Percentiles rank a stretch among this genome's conserved stretches.
Evolutionary conservation across 2,113 vertebrate genomes (phyloP).

Genomic region (Chinchilla lanigera): DNA sequence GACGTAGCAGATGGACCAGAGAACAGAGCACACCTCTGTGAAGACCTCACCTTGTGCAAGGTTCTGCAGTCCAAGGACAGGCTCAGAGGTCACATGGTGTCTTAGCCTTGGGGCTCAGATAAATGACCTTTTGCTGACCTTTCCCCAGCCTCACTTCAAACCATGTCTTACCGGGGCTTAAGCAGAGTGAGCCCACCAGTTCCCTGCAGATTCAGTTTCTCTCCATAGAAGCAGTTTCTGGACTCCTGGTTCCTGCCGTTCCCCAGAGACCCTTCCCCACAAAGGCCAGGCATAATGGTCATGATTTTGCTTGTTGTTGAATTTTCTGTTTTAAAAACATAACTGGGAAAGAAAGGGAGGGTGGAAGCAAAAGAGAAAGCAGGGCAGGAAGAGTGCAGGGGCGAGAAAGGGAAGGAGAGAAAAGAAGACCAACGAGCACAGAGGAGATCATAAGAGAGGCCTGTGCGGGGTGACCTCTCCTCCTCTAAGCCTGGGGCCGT

Average conservation of each 20-base stretch:
- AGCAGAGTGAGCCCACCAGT: background rate
- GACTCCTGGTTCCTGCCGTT: background rate
- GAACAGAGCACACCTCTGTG: rapidly evolving
- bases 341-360: background rate
- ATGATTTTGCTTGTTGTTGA: too few relatives aligned
- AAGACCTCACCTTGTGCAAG: rapidly evolving
- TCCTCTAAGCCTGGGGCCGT: background rate
- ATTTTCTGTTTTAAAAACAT: background rate
- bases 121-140: background rate
- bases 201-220: background rate
- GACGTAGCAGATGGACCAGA: background rate
- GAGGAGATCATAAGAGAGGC: rapidly evolving
- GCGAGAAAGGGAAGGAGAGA: too few relatives aligned
- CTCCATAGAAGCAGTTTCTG: background rate
- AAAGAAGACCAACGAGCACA: rapidly evolving
- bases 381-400: rapidly evolving
- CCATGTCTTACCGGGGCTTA: background rate
- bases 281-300: background rate
- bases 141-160: background rate
- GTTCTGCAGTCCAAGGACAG: too few relatives aligned
- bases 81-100: rapidly evolving
- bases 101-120: rapidly evolving
- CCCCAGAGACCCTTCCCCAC: background rate
- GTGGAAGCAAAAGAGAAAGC: background rate
- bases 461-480: rapidly evolving